Conservation (phyloP, 2,113 vertebrate species). For the Pseudonaja textilis region DNA sequence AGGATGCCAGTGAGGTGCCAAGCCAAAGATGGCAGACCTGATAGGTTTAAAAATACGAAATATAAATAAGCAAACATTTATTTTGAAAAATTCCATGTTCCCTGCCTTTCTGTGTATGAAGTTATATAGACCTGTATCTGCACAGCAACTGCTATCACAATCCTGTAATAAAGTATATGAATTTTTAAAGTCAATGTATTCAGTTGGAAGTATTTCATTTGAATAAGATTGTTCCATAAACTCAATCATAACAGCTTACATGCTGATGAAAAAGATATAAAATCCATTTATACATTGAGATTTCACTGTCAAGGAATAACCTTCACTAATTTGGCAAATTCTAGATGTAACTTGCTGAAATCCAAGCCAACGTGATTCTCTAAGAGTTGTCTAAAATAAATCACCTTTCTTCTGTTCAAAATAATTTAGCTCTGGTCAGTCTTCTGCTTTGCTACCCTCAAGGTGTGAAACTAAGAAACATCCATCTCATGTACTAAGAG, state of each 20-base stretch:
- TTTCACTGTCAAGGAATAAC: background rate
- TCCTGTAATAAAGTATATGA: background rate
- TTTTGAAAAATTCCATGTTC: no score
- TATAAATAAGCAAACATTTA: no score
- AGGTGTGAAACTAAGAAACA: constrained; percentile 27
- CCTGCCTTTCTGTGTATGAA: background rate
- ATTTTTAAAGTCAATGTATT: background rate
- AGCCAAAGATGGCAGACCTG: no score
- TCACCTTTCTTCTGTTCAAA: background rate
- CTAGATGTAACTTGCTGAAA: background rate
- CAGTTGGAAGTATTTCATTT: background rate
- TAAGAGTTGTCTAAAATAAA: background rate
- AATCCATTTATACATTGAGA: background rate
- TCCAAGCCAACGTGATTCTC: background rate
- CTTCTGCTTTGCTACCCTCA: constrained; percentile 31
- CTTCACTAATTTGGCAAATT: background rate
- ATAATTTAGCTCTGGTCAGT: background rate
- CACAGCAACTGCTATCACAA: background rate
- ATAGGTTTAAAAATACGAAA: no score
- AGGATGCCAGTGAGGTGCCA: no score
- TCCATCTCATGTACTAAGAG: constrained; percentile 31
- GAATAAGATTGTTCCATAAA: background rate
- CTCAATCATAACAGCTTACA: background rate
- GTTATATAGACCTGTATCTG: background rate
- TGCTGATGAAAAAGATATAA: background rate